Evolutionary conservation across 2,113 vertebrate species (phyloP), one percentile per base, ranked within the genome.

Genomic region (Nannospalax galili): DNA sequence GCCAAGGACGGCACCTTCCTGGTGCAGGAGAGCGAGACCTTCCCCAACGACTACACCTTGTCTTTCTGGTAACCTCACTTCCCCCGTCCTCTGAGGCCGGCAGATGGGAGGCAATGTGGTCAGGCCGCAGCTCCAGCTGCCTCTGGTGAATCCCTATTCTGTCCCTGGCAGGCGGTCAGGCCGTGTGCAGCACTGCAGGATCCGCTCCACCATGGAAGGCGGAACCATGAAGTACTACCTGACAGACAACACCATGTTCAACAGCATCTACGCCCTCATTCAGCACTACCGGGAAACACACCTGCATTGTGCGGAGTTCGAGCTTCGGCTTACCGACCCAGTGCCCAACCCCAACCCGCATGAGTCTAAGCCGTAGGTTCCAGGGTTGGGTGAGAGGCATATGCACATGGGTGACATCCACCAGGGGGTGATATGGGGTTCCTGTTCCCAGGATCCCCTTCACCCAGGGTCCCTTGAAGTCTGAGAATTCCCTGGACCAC

Each of bases 131-230:
- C 17, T 9, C 8, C 12, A 30, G 73, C 40, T 22, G 28, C 62
- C 19, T 1, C 78, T 89, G 22, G 88, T 0, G 3, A 2, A 22
- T 37, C 72, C 42, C 40, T 73, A 30, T 85, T 89, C 92, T 4
- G 1, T 37, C 48, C 24, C 56, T 60, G 48, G 1, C 95, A 99
- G 99, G 99, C 99, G 99, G 62, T 98, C 98, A 1, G 99, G 99
- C 60, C 98, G 99, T 72, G 99, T 99, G 88, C 99, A 99, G 98
- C 99, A 99, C 98, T 99, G 99, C 92, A 98, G 99, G 5, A 99
- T 99, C 81, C 99, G 99, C 87, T 99, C 99, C 0, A 96, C 89
- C 24, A 72, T 97, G 0, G 99, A 99, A 4, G 99, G 97, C 0
- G 98, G 98, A 2, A 40, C 93, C 92, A 96, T 97, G 5, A 99